Percentiles rank a stretch among this genome's conserved stretches.
phyloP scores from a whole-genome alignment of 1,140 invertebrate species.

The Pseudoatta argentina region DNA sequence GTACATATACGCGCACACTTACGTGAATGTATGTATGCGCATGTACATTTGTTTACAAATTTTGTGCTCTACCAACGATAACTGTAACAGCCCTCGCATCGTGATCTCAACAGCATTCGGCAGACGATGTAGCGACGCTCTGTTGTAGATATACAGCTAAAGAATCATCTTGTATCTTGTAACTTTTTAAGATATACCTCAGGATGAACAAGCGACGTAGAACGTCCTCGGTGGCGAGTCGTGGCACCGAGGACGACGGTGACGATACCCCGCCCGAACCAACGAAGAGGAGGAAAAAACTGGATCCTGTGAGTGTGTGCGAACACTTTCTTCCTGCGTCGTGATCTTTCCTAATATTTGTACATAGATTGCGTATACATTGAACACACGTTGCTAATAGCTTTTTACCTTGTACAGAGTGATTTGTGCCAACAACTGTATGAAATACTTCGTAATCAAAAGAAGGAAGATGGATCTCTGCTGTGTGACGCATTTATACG shows the following conservation, averaged over 20 bases:
- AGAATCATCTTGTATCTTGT: conserved; percentile 24
- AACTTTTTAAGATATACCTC: conserved; percentile 68
- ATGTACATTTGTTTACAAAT: conserved; percentile 60
- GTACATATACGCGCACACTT: conserved; percentile 21
- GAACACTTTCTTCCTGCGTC: neutral
- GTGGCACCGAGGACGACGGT: conserved; percentile 88
- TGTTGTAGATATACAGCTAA: neutral
- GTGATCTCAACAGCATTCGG: neutral
- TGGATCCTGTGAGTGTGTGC: conserved; percentile 85
- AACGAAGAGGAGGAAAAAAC: conserved; percentile 85
- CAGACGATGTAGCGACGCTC: conserved; percentile 2
- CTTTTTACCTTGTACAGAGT: conserved; percentile 85
- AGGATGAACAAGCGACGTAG: conserved; percentile 89
- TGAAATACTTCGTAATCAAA: conserved; percentile 95
- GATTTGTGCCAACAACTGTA: conserved; percentile 97
- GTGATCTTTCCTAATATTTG: neutral
- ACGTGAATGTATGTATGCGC: conserved; percentile 9
- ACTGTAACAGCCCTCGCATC: too few species aligned
- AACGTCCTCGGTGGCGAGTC: conserved; percentile 90
- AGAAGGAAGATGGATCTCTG: conserved; percentile 96
- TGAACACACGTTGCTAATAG: neutral
- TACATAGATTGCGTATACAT: neutral
- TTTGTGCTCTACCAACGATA: neutral
- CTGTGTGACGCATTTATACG: conserved; percentile 98
- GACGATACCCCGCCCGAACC: conserved; percentile 85